A percentile compares a stretch with the other conserved stretches of the same genome.
Evolutionary conservation across 1,140 invertebrate genomes (phyloP).

Genomic region (Dinothrombium tinctorium): DNA sequence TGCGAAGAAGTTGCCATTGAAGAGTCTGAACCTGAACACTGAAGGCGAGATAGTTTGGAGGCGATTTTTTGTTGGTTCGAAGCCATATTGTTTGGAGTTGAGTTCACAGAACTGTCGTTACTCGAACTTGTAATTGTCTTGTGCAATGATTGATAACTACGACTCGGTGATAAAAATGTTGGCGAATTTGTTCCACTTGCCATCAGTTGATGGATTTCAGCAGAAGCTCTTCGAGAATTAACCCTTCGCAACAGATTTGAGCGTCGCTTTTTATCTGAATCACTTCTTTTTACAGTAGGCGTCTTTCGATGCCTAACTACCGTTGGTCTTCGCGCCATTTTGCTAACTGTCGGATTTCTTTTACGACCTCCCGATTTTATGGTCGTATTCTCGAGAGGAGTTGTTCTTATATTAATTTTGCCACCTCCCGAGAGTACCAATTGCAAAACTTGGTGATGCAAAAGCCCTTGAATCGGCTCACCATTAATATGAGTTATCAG

Average conservation of each 20-base stretch:
- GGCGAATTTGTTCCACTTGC: constrained; percentile 9
- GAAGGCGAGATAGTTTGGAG: constrained; percentile 15
- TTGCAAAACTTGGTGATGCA: constrained; percentile 79
- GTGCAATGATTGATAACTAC: constrained; percentile 40
- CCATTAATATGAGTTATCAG: constrained; percentile 92
- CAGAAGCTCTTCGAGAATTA: constrained; percentile 61
- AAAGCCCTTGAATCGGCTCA: constrained; percentile 69
- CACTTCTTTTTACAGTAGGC: constrained; percentile 8
- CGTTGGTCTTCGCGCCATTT: constrained; percentile 29
- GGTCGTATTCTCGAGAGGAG: constrained; percentile 76
- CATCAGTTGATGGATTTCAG: constrained; percentile 52
- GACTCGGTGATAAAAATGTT: constrained; percentile 25
- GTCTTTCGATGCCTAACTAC: background rate
- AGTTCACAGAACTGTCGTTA: background rate
- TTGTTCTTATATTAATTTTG: constrained; percentile 65
- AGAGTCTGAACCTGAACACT: constrained; percentile 26
- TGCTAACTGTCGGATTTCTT: constrained; percentile 45
- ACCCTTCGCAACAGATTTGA: constrained; percentile 68
- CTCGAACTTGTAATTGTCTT: constrained; percentile 19
- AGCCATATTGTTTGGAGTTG: background rate
- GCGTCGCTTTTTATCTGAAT: constrained; percentile 54
- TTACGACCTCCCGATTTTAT: constrained; percentile 56
- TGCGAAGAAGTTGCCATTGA: constrained; percentile 30
- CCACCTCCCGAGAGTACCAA: constrained; percentile 64
- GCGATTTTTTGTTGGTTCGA: background rate